Base-by-base conservation (phyloP, 2,797 vertebrate genomes). In the Brachyrhaphis roseni region DNA sequence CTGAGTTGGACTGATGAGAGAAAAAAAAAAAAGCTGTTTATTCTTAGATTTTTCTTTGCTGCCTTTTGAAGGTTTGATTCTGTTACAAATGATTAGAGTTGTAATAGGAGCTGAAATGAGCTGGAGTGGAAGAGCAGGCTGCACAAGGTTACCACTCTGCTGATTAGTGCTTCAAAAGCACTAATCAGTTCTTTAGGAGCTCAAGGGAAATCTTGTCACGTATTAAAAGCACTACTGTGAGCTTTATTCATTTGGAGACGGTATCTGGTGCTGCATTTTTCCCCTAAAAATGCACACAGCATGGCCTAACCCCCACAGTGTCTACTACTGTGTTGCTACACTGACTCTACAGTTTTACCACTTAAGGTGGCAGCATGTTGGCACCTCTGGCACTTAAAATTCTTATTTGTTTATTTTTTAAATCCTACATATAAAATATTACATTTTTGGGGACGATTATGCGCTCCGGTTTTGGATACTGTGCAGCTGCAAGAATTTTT, bases 31-130 rank as follows among this genome's bases (percentile, higher is more conserved):
- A 20, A 23, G 5, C 2, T 41, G 36, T 68, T 68, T 68, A n/a
- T 68, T 26, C 36, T 68, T 26, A 43, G 36, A 11, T 68, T 26
- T 10, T 43, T 43, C 26, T 87, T 89, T 90, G 83, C 72, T 59
- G 59, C 81, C 87, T 88, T 85, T 90, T 84, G 81, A 87, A 86
- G 71, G 78, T 78, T 81, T 8, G 23, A 75, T 81, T 90, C 91
- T 92, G 87, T 90, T 85, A 82, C 64, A 70, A 80, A 88, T 84
- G 89, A 93, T 88, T 83, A 79, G 82, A 84, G 39, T 70, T 78
- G 77, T 68, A 45, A 57, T 80, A 79, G 86, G 78, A 83, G 77
- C 13, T 71, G 75, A 78, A 88, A 80, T 76, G 47, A 72, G 82
- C 76, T 80, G 62, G 55, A 79, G 80, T 26, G 45, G n/a, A 41